These are phyloP conservation scores for Glossophaga mutica DNA, from an alignment of 2,797 vertebrate species.

Conservation along the genomic window DNA sequence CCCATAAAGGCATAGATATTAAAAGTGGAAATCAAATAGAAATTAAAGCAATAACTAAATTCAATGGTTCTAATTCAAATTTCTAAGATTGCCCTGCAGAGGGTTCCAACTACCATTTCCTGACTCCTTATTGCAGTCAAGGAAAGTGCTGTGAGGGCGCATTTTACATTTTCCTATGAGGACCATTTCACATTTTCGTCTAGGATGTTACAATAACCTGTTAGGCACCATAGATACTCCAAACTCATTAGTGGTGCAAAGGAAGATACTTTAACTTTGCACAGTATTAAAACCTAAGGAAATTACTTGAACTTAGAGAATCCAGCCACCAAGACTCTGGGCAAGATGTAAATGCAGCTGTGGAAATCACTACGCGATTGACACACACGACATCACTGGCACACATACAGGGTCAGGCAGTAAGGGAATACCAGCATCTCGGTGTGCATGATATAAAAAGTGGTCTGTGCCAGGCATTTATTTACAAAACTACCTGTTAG, in stretches of 20 bases:
- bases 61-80: conserved; percentile 70
- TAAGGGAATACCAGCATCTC: not conserved
- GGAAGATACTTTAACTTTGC: conserved; percentile 26
- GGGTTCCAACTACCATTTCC: conserved; percentile 56
- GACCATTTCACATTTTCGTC: conserved; percentile 32
- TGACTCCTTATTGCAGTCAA: conserved; percentile 46
- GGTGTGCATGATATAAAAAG: not conserved
- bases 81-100: conserved; percentile 54
- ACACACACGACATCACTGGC: not conserved
- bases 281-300: not conserved
- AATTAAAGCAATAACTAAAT: conserved; percentile 78
- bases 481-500: not conserved
- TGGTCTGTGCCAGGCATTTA: not conserved
- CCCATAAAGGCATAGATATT: conserved; percentile 58
- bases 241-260: conserved; percentile 19
- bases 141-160: not conserved
- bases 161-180: conserved; percentile 51
- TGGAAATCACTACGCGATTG: not conserved
- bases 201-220: not conserved
- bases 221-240: conserved; percentile 25
- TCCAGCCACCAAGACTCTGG: not conserved
- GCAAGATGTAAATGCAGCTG: not conserved
- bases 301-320: conserved; percentile 15
- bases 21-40: conserved; percentile 70
- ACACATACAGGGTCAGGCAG: not conserved